Percentiles rank a stretch among this genome's conserved stretches.
phyloP scores from a whole-genome alignment of 2,888 invertebrate genomes.

The Ernsta delagoae region DNA sequence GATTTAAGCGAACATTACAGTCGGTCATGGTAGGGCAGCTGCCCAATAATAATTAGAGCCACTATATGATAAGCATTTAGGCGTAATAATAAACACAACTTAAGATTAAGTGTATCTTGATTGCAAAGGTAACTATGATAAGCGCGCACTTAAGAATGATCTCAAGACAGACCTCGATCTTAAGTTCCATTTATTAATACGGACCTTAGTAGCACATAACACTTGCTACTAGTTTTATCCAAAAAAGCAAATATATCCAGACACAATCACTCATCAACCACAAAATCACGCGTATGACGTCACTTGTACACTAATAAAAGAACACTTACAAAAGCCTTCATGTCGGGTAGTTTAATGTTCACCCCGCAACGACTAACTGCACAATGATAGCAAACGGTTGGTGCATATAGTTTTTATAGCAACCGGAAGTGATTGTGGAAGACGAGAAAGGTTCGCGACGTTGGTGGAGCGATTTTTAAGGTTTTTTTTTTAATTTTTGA shows the following conservation, averaged over 20 bases:
- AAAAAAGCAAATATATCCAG: not conserved
- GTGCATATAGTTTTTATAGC: conserved; percentile 78
- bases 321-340: conserved; percentile 79
- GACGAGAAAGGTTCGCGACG: conserved; percentile 68
- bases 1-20: too few species aligned
- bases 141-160: too few species aligned
- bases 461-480: conserved; percentile 52
- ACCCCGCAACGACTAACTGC: conserved; percentile 50
- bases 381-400: conserved; percentile 66
- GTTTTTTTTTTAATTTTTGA: conserved; percentile 40
- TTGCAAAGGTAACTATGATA: too few species aligned
- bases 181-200: too few species aligned
- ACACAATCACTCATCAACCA: not conserved
- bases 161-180: too few species aligned
- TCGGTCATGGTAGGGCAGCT: too few species aligned
- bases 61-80: too few species aligned
- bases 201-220: too few species aligned
- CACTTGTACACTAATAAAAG: conserved; percentile 42
- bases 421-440: conserved; percentile 76
- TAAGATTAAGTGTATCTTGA: too few species aligned
- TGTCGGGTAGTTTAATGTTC: conserved; percentile 62
- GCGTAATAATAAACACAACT: too few species aligned
- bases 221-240: not conserved
- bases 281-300: conserved; percentile 16
- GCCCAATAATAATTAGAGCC: too few species aligned